Conservation (phyloP, 2,888 invertebrate genomes). For the Sarcophaga carnaria region DNA sequence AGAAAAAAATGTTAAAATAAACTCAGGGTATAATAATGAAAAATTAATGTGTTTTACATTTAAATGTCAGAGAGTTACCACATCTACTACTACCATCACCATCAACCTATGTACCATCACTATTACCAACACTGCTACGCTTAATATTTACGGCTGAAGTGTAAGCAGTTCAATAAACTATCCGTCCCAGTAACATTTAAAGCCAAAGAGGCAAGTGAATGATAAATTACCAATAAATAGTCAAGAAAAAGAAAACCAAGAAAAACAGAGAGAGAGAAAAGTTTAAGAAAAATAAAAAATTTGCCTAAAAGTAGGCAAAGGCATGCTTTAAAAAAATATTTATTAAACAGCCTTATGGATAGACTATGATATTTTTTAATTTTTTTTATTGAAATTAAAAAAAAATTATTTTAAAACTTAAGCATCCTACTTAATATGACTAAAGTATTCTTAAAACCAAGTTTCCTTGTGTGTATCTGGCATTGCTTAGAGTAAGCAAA, state of each 20-base stretch:
- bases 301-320: slow-evolving; percentile 35
- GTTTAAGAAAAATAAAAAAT: neutral
- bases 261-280: neutral
- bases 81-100: neutral
- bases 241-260: neutral
- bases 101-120: too few species aligned
- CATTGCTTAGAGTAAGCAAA: slow-evolving; percentile 12
- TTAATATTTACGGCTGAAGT: too few species aligned
- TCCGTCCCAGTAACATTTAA: slow-evolving; percentile 57
- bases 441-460: too few species aligned
- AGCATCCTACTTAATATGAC: neutral
- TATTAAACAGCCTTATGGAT: slow-evolving; percentile 10
- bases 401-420: neutral
- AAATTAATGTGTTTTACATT: neutral
- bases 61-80: slow-evolving; percentile 19
- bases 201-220: slow-evolving; percentile 14
- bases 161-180: slow-evolving; percentile 52
- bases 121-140: too few species aligned
- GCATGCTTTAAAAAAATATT: neutral
- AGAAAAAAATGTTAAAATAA: neutral
- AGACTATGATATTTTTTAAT: neutral
- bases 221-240: slow-evolving; percentile 38
- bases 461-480: slow-evolving; percentile 5
- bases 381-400: neutral
- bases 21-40: slow-evolving; percentile 11